Conservation (phyloP, 2,113 vertebrate genomes). For the Phalacrocorax pelagicus region DNA sequence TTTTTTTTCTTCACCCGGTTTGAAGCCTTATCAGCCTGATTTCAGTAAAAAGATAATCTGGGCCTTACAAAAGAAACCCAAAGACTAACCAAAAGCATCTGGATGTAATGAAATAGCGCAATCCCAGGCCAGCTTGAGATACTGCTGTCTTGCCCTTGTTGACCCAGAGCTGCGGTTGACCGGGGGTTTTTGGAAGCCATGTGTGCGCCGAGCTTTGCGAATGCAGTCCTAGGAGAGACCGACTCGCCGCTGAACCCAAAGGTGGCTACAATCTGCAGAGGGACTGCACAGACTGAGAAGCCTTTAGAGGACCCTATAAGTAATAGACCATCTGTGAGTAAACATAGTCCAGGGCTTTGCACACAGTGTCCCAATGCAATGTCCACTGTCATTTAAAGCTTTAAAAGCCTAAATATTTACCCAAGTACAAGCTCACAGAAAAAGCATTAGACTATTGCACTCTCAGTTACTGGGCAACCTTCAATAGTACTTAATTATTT, state of each 20-base stretch:
- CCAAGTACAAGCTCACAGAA: conserved; percentile 22
- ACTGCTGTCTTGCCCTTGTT: accelerated
- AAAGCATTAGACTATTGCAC: conserved; percentile 21
- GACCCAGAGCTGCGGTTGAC: background rate
- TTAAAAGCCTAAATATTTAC: conserved; percentile 69
- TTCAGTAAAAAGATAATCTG: background rate
- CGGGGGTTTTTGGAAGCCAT: background rate
- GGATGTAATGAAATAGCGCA: background rate
- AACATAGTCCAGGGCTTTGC: conserved; percentile 14
- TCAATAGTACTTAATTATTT: conserved; percentile 54
- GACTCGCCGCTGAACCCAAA: background rate
- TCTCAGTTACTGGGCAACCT: conserved; percentile 46
- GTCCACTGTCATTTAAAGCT: conserved; percentile 12
- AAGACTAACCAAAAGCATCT: background rate
- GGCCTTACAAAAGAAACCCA: background rate
- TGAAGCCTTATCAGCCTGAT: background rate
- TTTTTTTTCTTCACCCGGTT: background rate
- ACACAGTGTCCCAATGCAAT: background rate
- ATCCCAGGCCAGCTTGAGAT: background rate
- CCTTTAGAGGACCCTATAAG: background rate
- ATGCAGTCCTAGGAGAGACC: background rate
- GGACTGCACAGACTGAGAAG: accelerated
- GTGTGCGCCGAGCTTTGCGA: accelerated
- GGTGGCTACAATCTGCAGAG: background rate
- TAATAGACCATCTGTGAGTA: conserved; percentile 32